phyloP scores from a whole-genome alignment of 2,797 vertebrate genomes.

The Halcyon leucocephala region DNA sequence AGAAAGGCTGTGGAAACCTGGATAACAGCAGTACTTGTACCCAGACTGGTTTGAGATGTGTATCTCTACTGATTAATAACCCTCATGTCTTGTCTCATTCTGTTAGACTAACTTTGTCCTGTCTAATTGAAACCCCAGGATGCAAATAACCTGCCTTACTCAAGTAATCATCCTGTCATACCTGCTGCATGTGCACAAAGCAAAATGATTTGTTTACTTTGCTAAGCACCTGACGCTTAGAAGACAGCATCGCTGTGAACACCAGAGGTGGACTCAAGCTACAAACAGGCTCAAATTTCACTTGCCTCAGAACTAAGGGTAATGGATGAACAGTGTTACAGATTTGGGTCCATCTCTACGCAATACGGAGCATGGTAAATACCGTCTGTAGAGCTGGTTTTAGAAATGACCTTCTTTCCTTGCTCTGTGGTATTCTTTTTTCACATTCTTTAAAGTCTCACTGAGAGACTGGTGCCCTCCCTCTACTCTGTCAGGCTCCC shows the following conservation, averaged over 20 bases:
- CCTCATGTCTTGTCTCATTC: neutral
- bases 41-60: neutral
- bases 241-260: neutral
- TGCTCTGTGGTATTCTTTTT: neutral
- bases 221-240: neutral
- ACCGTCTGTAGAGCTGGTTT: neutral
- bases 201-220: neutral
- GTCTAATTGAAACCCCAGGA: neutral
- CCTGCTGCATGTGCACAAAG: neutral
- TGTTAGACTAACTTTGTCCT: neutral
- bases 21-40: neutral
- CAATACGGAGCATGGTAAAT: neutral
- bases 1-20: neutral
- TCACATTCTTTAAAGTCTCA: neutral
- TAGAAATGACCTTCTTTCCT: neutral
- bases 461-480: neutral
- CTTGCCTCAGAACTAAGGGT: neutral
- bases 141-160: neutral
- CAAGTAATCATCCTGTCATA: neutral
- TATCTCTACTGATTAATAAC: neutral
- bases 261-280: neutral
- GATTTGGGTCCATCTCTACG: neutral
- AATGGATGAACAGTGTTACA: neutral
- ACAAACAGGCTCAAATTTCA: neutral
- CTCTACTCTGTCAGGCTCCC: neutral